phyloP scores from a whole-genome alignment of 2,888 invertebrate species.

The Sarcophaga subvicina region DNA sequence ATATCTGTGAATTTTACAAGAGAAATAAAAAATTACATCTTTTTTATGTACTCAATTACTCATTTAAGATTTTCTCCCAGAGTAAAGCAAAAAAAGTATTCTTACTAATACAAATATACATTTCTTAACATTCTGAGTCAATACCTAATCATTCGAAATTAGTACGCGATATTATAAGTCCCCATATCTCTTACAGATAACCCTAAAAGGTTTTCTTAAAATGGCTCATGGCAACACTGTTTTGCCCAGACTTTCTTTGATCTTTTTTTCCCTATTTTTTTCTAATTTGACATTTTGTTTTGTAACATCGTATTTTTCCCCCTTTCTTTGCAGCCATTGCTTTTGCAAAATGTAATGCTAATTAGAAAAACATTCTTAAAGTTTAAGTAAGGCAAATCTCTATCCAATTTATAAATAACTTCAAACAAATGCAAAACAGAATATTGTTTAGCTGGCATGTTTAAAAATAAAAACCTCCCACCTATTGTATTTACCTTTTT shows the following conservation, averaged over 20 bases:
- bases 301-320: slow-evolving; percentile 46
- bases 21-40: no score
- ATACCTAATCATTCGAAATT: no score
- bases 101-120: no score
- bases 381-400: background rate
- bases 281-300: slow-evolving; percentile 64
- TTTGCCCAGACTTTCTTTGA: background rate
- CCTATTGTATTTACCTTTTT: slow-evolving; percentile 46
- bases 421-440: background rate
- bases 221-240: slow-evolving; percentile 8
- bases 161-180: no score
- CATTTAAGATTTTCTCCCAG: no score
- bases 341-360: slow-evolving; percentile 44
- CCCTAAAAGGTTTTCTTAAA: background rate
- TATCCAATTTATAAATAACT: background rate
- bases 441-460: background rate
- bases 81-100: no score
- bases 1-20: no score
- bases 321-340: background rate
- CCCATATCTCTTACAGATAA: no score
- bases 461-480: slow-evolving; percentile 1
- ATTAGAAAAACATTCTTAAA: slow-evolving; percentile 47
- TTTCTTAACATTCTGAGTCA: no score
- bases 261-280: slow-evolving; percentile 13
- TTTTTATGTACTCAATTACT: no score